Percentiles rank a stretch among this genome's conserved stretches.
Conservation (phyloP, 2,888 invertebrate species). For the Caenorhabditis sinica region DNA sequence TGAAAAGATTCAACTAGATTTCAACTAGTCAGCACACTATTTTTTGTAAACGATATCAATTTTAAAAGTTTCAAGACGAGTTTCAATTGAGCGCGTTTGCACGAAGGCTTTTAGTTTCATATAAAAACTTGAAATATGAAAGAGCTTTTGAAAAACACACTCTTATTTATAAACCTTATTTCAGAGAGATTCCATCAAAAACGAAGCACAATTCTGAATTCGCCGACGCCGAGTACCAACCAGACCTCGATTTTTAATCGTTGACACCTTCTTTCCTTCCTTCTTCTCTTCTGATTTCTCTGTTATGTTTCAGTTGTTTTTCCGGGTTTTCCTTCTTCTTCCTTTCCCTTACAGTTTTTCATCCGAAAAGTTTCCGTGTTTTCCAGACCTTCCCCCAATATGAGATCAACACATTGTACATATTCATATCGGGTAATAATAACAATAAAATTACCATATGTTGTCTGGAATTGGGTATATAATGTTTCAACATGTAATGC, state of each 20-base stretch:
- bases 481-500: not conserved
- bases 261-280: not conserved
- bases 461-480: constrained; percentile 29
- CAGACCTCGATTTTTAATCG: constrained; percentile 59
- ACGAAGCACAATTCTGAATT: constrained; percentile 60
- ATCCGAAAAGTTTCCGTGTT: constrained; percentile 5
- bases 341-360: constrained; percentile 4
- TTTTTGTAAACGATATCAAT: no score
- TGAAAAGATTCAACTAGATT: no score
- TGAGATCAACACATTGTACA: constrained; percentile 45
- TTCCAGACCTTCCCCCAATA: constrained; percentile 10
- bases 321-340: constrained; percentile 26
- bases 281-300: constrained; percentile 16
- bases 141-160: no score
- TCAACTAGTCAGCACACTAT: no score
- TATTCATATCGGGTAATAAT: constrained; percentile 50
- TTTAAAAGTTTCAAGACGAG: no score
- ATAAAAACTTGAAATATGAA: no score
- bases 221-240: constrained; percentile 58
- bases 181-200: constrained; percentile 61
- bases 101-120: no score
- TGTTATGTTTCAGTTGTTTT: constrained; percentile 29
- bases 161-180: constrained; percentile 1
- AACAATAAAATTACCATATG: constrained; percentile 39
- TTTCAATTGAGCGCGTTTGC: no score